Conservation (phyloP, 1,140 invertebrate species). For the Drosophila subobscura region DNA sequence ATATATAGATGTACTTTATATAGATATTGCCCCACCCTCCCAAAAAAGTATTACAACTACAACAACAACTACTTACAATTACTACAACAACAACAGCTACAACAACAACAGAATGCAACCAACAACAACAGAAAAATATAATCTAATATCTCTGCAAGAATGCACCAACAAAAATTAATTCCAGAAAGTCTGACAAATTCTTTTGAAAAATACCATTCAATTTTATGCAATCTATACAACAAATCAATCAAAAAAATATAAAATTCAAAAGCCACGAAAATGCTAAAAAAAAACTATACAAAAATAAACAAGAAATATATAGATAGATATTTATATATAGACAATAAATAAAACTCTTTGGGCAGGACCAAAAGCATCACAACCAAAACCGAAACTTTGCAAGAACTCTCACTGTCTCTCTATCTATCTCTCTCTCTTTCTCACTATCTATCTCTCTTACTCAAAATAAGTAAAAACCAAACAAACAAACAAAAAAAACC, state of each 20-base stretch:
- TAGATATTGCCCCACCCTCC: constrained; percentile 43
- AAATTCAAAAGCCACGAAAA: constrained; percentile 72
- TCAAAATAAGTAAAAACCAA: constrained; percentile 25
- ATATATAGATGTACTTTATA: constrained; percentile 19
- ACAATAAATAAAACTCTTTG: constrained; percentile 61
- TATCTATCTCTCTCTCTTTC: constrained; percentile 47
- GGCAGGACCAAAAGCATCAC: constrained; percentile 77
- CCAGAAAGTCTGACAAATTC: constrained; percentile 30
- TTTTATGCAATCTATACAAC: constrained; percentile 76
- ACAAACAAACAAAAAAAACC: constrained; percentile 28
- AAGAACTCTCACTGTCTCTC: constrained; percentile 68
- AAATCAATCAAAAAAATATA: constrained; percentile 19
- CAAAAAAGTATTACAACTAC: constrained; percentile 39
- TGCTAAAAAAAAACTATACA: constrained; percentile 27
- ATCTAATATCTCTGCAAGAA: constrained; percentile 52
- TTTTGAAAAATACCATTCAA: constrained; percentile 61
- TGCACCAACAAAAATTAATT: constrained; percentile 60
- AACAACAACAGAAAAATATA: constrained; percentile 49
- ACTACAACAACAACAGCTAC: constrained; percentile 78
- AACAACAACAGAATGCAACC: constrained; percentile 71
- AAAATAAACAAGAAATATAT: constrained; percentile 25
- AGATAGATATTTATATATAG: constrained; percentile 47
- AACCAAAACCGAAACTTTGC: constrained; percentile 70
- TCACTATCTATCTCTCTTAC: constrained; percentile 25
- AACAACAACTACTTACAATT: constrained; percentile 65